These are phyloP conservation scores for Narcine bancroftii DNA, from an alignment of 2,113 vertebrate genomes.

Conservation along the genomic window DNA sequence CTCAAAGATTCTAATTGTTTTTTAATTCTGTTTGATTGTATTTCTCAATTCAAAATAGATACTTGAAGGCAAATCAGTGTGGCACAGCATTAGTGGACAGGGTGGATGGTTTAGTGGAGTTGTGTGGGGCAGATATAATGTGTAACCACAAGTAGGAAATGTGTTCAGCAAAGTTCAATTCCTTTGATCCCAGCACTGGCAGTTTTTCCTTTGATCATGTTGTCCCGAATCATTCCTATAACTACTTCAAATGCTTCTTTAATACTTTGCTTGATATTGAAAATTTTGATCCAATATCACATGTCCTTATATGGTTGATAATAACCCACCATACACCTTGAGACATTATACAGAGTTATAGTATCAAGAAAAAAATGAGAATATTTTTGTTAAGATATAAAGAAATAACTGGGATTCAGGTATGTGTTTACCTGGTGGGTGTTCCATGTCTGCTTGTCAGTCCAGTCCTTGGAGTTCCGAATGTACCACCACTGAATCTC, in stretches of 20 bases:
- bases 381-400: neutral
- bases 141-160: neutral
- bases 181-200: neutral
- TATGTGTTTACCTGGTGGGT: conserved; percentile 63
- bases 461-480: conserved; percentile 68
- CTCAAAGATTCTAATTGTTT: neutral
- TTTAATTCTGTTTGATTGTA: neutral
- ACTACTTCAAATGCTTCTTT: neutral
- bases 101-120: neutral
- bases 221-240: neutral
- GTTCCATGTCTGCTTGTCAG: conserved; percentile 64
- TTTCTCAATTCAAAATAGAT: conserved; percentile 7
- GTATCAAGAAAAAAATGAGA: neutral
- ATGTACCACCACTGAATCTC: conserved; percentile 99
- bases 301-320: neutral
- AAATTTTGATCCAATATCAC: neutral
- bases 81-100: neutral
- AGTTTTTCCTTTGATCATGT: neutral
- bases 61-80: neutral
- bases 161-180: neutral
- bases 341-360: neutral
- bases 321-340: neutral
- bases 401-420: neutral
- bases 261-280: neutral
- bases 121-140: neutral